phyloP scores from a whole-genome alignment of 2,888 invertebrate species.

The Euspilapteryx auroguttella region DNA sequence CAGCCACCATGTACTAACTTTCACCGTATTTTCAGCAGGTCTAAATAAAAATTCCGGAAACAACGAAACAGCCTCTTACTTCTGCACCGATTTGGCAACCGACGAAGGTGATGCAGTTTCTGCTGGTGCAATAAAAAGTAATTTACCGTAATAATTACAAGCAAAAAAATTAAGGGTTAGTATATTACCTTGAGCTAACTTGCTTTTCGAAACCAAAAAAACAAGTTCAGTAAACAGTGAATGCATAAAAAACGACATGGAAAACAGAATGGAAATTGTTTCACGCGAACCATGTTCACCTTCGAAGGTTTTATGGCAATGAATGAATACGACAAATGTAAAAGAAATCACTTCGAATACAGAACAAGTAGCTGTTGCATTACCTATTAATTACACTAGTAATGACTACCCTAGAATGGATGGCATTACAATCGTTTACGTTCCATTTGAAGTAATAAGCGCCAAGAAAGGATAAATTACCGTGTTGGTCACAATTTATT shows the following conservation, averaged over 20 bases:
- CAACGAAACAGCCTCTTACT: constrained; percentile 23
- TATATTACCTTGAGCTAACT: too few relatives aligned
- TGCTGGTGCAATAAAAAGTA: neutral
- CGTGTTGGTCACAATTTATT: too few relatives aligned
- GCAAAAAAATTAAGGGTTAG: too few relatives aligned
- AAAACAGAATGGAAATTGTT: too few relatives aligned
- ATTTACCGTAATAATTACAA: neutral
- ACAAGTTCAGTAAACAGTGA: too few relatives aligned
- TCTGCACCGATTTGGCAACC: constrained; percentile 17
- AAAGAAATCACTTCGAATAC: too few relatives aligned
- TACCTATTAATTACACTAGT: constrained; percentile 37
- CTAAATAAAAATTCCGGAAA: constrained; percentile 41
- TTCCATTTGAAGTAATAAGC: constrained; percentile 8
- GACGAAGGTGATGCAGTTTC: constrained; percentile 29
- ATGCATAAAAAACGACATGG: too few relatives aligned
- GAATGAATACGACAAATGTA: too few relatives aligned
- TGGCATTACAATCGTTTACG: constrained; percentile 25
- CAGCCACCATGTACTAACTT: constrained; percentile 20
- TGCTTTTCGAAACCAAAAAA: too few relatives aligned
- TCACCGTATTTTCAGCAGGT: constrained; percentile 35
- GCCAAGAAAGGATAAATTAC: neutral
- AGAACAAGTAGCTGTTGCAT: too few relatives aligned
- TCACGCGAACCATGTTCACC: too few relatives aligned
- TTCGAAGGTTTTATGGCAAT: too few relatives aligned
- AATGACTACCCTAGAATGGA: constrained; percentile 25